Evolutionary conservation across 2,888 invertebrate genomes (phyloP), one percentile per base, ranked within the genome.

Genomic region (Glyphotaelius pellucidus): DNA sequence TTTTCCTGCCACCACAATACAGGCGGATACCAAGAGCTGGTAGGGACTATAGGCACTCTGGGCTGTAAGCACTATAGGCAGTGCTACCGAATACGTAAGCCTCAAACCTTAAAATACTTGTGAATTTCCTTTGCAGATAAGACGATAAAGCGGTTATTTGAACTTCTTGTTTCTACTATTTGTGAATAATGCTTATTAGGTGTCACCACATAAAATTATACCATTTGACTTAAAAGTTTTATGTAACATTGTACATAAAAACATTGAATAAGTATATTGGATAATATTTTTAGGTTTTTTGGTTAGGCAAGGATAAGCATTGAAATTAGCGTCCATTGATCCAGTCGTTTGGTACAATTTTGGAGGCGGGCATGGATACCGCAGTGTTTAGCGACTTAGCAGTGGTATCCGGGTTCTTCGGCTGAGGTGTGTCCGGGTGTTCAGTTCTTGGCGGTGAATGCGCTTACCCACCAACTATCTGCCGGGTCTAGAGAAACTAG

Each of bases 81-180:
- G 31, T 38, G 79, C 89, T 89, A 89, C 89, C 80, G 89, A 89
- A 89, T 38, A 89, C 81, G 38, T 89, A 80, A 42, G 67, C 67
- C 67, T 67, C 67, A 83, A 83, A 79, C 89, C 67, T 79, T 52
- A 89, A 89, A 89, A 67, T 89, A 67, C 89, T 67, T 89, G 35
- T 14, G 79, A 67, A 89, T 89, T 89, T 89, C 80, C 88, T 67
- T 67, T 89, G 52, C n/a, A 52, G 89, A 89, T 89, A 89, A 89
- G 89, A 89, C 15, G 90, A 90, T 90, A 83, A 12, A 90, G 52
- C 32, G 84, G 80, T 90, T 90, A 83, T 90, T 90, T 84, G 84
- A 90, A 90, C 84, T 47, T 25, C 67, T 7, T 90, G 90, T 83
- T 81, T 90, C 32, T 32, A 83, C 47, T 67, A n/a, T 67, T 32